Percentiles rank a stretch among this genome's conserved stretches.
phyloP scores from a whole-genome alignment of 1,140 invertebrate species.

The Rhynchophorus ferrugineus region DNA sequence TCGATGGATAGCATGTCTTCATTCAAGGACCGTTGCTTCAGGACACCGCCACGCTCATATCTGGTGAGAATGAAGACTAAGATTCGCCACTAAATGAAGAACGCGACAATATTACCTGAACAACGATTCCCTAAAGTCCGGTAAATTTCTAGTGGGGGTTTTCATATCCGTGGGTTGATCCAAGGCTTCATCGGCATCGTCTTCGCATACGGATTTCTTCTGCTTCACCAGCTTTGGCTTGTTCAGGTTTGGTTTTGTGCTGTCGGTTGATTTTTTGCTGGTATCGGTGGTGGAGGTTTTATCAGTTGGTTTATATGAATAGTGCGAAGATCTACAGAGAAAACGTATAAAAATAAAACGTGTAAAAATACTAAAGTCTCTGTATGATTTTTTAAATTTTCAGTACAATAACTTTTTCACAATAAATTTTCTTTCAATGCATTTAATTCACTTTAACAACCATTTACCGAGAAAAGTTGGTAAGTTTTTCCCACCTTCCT shows the following conservation, averaged over 20 bases:
- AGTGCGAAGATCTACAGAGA: neutral
- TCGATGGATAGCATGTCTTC: conserved; percentile 82
- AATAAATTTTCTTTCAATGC: too few species aligned
- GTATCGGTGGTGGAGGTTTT: neutral
- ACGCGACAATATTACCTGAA: neutral
- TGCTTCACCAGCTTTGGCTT: conserved; percentile 70
- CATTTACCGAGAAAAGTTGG: too few species aligned
- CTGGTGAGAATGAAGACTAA: conserved; percentile 9
- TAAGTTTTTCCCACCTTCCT: too few species aligned
- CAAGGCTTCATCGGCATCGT: conserved; percentile 55
- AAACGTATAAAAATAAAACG: too few species aligned
- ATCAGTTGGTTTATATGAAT: neutral
- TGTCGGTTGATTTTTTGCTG: conserved; percentile 10
- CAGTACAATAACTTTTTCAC: too few species aligned
- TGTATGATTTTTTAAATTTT: too few species aligned
- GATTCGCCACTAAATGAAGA: neutral
- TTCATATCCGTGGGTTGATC: conserved; percentile 60
- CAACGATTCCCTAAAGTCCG: conserved; percentile 46
- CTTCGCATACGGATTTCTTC: conserved; percentile 67
- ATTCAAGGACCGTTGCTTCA: conserved; percentile 82
- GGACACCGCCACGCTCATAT: conserved; percentile 49
- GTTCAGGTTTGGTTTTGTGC: conserved; percentile 34
- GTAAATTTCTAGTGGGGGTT: conserved; percentile 49
- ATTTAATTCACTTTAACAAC: too few species aligned
- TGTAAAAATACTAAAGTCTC: too few species aligned